Conservation (phyloP, 2,888 invertebrate species). For the Chrysina gloriosa region DNA sequence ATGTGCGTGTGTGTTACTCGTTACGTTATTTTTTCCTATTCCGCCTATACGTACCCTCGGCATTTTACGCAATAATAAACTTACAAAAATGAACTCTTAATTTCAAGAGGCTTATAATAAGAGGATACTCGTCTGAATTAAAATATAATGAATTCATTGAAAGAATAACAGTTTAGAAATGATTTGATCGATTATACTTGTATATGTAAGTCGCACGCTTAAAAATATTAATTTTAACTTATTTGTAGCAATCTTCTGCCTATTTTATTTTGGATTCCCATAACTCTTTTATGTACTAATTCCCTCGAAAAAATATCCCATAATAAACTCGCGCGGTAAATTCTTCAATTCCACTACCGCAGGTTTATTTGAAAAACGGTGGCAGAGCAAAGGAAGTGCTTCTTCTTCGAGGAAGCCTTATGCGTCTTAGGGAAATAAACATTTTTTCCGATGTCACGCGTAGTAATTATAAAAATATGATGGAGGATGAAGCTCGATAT, state of each 20-base stretch:
- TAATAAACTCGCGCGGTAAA: background rate
- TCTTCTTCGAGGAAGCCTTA: slow-evolving; percentile 30
- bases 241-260: too few relatives aligned
- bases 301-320: background rate
- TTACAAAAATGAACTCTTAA: background rate
- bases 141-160: slow-evolving; percentile 12
- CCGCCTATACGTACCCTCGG: background rate
- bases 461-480: slow-evolving; percentile 48
- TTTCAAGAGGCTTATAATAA: slow-evolving; percentile 8
- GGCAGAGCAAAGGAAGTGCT: slow-evolving; percentile 30
- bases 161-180: background rate
- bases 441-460: slow-evolving; percentile 36
- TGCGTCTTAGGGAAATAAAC: slow-evolving; percentile 33
- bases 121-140: slow-evolving; percentile 19
- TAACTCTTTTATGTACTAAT: background rate
- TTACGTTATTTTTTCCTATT: background rate
- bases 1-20: background rate
- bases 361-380: slow-evolving; percentile 30
- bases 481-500: slow-evolving; percentile 43
- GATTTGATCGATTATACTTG: background rate
- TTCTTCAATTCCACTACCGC: background rate
- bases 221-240: too few relatives aligned
- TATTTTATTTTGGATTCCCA: too few relatives aligned
- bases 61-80: background rate
- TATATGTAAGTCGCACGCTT: too few relatives aligned